Base-by-base conservation (phyloP, 2,888 invertebrate genomes). In the Plagodis pulveraria region DNA sequence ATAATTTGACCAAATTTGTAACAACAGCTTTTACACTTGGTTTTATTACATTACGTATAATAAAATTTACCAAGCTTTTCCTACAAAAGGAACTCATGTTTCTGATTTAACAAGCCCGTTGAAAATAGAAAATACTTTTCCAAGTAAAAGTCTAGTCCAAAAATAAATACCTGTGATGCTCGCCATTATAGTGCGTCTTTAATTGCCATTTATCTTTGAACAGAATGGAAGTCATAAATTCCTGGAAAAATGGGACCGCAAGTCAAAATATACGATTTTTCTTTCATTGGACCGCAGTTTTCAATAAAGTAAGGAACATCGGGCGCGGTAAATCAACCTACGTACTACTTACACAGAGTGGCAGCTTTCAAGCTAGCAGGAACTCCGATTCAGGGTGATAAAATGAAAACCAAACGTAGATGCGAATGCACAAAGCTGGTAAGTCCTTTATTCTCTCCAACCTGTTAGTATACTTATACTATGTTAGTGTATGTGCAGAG, bases 221-320 rank as follows among this genome's bases (percentile, higher is more conserved):
- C 81, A 81, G 51, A 86, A 86, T 86, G 84, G 80, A 74, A 78
- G 81, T 81, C 80, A 85, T 90, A 90, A 90, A 91, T 90, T 85
- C 71, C 36, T 56, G 35, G 42, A 49, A 56, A n/a, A 61, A 49
- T 42, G 56, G 56, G 63, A 69, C 74, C 75, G 72, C 75, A 74
- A 77, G 81, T 89, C 86, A 89, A 87, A 89, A 90, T 87, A 82
- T 85, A 84, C 84, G 86, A 88, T 84, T 88, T 87, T 87, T 89
- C 90, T 87, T 86, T 83, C 80, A 85, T 78, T 81, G 84, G 82
- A 81, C 73, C 76, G 76, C 46, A 80, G 84, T 84, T 85, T 90
- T 91, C 87, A 89, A 90, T 90, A 90, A 87, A 80, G 82, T 78
- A 74, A 74, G 76, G 69, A 74, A 70, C 74, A 70, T 67, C 74